Evolutionary conservation across 2,113 vertebrate species (phyloP), one percentile per base, ranked within the genome.

Genomic region (Bombycilla garrulus): DNA sequence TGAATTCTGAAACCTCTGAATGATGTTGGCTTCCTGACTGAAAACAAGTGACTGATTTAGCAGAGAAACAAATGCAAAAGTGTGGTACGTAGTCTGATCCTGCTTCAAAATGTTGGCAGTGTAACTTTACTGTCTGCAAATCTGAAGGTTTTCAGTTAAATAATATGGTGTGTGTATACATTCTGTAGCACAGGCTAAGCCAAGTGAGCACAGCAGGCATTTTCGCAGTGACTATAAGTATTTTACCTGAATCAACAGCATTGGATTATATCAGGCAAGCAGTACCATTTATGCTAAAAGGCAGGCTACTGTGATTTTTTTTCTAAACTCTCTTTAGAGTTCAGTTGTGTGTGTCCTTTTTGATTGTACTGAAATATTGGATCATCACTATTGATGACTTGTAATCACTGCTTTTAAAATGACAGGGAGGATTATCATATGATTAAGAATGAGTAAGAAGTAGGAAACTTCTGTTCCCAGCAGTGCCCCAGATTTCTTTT

Each of bases 401-500:
- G 60, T 58, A 90, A 86, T 73, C 35, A 51, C 60, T 56, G 36
- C 80, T 92, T 88, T 95, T 48, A 88, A 93, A 92, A 40, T 62
- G 62, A 66, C 56, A 78, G 5, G 44, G 25, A 78, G 36, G 72
- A 91, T 90, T 86, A 78, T 70, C 29, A 51, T n/a, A 28, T 56
- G 69, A 73, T 86, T 93, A 88, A 51, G 38, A 62, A 73, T 60
- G 16, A 81, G 45, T 56, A 87, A 91, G 31, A 87, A 87, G 56
- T 45, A 21, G n/a, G 21, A 88, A 92, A 82, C 15, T 77, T 87
- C 44, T 80, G 5, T 62, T 91, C 25, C 31, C 58, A 82, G 47
- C 10, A 44, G 31, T 86, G 67, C 9, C 69, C 47, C 21, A 71
- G 69, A 73, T 81, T 73, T 70, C 35, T 61, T 66, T 88, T 60